phyloP scores from a whole-genome alignment of 2,797 vertebrate genomes.

The Danio aesculapii region DNA sequence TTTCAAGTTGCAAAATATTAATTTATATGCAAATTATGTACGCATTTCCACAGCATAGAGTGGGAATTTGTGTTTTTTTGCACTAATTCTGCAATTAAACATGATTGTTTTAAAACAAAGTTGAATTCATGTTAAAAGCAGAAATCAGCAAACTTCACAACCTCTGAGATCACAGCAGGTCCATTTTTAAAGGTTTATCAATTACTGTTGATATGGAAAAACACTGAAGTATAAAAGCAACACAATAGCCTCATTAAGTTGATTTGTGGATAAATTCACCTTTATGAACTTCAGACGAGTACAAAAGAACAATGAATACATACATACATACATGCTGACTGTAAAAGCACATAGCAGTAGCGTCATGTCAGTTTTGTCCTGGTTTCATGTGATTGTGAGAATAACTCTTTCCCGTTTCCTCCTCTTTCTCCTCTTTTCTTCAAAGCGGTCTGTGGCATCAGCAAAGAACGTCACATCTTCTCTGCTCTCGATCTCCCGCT shows the following conservation, averaged over 20 bases:
- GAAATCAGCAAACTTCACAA: no score
- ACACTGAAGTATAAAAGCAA: no score
- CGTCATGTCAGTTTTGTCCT: neutral
- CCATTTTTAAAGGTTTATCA: no score
- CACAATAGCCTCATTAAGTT: neutral
- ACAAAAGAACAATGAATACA: slow-evolving; percentile 29
- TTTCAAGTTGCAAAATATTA: no score
- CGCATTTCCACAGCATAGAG: no score
- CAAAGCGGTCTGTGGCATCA: slow-evolving; percentile 87
- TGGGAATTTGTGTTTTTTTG: no score
- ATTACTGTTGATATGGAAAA: no score
- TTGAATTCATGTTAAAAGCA: no score
- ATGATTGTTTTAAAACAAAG: no score
- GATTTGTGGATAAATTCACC: slow-evolving; percentile 51
- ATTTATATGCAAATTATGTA: no score
- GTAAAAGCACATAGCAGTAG: slow-evolving; percentile 3
- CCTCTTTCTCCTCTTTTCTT: slow-evolving; percentile 88
- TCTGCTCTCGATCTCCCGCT: slow-evolving; percentile 90
- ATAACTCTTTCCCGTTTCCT: slow-evolving; percentile 89
- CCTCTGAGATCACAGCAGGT: no score
- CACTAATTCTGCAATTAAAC: no score
- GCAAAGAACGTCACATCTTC: slow-evolving; percentile 94
- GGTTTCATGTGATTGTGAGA: slow-evolving; percentile 82
- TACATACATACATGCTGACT: slow-evolving; percentile 13
- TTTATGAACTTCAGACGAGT: neutral